Evolutionary conservation across 2,888 invertebrate species (phyloP).

Genomic region (Pandemis cinnamomeana): DNA sequence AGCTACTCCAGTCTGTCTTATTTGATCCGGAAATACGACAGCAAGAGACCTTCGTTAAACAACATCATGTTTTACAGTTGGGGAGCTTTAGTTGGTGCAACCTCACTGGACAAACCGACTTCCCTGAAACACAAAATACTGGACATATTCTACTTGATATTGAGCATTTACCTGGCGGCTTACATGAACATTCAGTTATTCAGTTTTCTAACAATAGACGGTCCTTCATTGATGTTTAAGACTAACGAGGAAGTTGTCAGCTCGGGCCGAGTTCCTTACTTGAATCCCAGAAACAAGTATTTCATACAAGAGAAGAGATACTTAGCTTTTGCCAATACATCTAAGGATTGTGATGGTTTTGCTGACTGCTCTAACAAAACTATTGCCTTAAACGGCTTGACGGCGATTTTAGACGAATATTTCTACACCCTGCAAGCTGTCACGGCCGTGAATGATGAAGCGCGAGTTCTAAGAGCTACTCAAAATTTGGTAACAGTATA

Average conservation of each 20-base stretch:
- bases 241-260: slow-evolving; percentile 60
- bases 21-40: slow-evolving; percentile 57
- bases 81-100: slow-evolving; percentile 65
- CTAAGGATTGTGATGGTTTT: slow-evolving; percentile 58
- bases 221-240: slow-evolving; percentile 60
- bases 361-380: slow-evolving; percentile 55
- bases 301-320: slow-evolving; percentile 61
- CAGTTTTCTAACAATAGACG: slow-evolving; percentile 66
- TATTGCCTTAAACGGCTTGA: slow-evolving; percentile 59
- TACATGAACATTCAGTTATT: slow-evolving; percentile 68
- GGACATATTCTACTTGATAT: slow-evolving; percentile 60
- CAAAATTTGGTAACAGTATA: slow-evolving; percentile 65
- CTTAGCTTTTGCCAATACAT: slow-evolving; percentile 54
- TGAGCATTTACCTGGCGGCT: slow-evolving; percentile 64
- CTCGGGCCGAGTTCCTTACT: slow-evolving; percentile 58
- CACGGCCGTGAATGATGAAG: slow-evolving; percentile 65
- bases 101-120: slow-evolving; percentile 57
- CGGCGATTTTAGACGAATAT: slow-evolving; percentile 57
- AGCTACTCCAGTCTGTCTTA: slow-evolving; percentile 60
- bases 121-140: slow-evolving; percentile 66
- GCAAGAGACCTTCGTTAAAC: slow-evolving; percentile 49
- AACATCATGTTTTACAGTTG: slow-evolving; percentile 61
- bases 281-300: slow-evolving; percentile 56
- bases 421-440: slow-evolving; percentile 59
- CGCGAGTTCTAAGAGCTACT: slow-evolving; percentile 55